phyloP scores from a whole-genome alignment of 1,140 invertebrate genomes.

The Microvelia longipes region DNA sequence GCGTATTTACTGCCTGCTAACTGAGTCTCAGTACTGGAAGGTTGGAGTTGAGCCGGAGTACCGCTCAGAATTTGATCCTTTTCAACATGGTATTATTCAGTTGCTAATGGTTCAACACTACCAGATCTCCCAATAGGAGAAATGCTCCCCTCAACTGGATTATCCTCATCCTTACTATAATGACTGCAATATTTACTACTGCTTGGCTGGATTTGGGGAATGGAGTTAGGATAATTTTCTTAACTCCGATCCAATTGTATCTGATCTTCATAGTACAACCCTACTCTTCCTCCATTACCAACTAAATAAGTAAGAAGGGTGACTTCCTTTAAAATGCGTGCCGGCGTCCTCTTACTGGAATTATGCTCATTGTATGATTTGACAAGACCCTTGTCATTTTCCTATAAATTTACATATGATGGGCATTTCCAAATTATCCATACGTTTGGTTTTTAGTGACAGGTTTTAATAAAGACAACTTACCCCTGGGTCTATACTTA shows the following conservation, averaged over 20 bases:
- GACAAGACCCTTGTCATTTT: not conserved
- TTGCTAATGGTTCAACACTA: not conserved
- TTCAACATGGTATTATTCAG: not conserved
- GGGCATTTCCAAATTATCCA: not conserved
- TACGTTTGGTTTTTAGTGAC: not conserved
- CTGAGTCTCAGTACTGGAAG: not conserved
- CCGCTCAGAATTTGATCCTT: not conserved
- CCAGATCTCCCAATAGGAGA: not conserved
- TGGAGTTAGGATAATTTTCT: not conserved
- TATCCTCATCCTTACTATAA: not conserved
- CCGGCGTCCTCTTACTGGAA: not conserved
- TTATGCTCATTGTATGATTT: not conserved
- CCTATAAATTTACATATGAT: not conserved
- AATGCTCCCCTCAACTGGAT: not conserved
- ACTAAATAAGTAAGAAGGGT: not conserved
- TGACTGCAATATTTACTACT: not conserved
- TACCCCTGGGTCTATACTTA: not conserved
- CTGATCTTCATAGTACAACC: not conserved
- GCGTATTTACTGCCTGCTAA: too few species aligned
- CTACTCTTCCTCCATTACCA: not conserved
- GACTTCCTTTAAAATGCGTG: not conserved
- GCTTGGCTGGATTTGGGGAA: not conserved
- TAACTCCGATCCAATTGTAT: not conserved
- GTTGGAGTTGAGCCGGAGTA: not conserved
- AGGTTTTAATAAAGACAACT: not conserved